These are phyloP conservation scores for Darwinula stevensoni DNA, from an alignment of 2,888 invertebrate species.

Conservation along the genomic window DNA sequence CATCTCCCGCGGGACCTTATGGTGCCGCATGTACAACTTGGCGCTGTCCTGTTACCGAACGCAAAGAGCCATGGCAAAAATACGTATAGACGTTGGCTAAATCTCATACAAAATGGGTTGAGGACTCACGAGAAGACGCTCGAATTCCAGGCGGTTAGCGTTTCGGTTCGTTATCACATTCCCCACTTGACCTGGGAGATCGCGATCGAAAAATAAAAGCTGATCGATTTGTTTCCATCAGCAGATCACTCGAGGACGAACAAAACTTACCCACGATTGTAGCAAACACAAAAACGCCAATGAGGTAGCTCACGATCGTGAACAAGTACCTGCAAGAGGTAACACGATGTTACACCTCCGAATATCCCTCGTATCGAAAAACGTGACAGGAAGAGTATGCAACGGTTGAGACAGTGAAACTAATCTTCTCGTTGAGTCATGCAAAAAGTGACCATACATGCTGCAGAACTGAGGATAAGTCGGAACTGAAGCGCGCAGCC, in stretches of 20 bases:
- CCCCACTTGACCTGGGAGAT: slow-evolving; percentile 60
- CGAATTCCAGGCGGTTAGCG: slow-evolving; percentile 80
- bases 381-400: too few species aligned
- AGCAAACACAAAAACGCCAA: slow-evolving; percentile 90
- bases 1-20: slow-evolving; percentile 86
- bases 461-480: too few species aligned
- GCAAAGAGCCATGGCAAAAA: neutral
- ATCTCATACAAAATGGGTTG: neutral
- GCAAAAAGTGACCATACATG: neutral
- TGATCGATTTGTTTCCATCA: neutral
- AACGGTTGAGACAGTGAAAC: neutral
- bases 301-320: slow-evolving; percentile 84
- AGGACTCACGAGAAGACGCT: slow-evolving; percentile 38
- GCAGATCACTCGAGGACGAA: too few species aligned
- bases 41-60: slow-evolving; percentile 41
- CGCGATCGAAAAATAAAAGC: slow-evolving; percentile 8
- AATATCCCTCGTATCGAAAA: too few species aligned
- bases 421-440: slow-evolving; percentile 1
- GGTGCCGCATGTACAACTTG: slow-evolving; percentile 88
- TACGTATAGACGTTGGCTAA: neutral
- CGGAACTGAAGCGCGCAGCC: too few species aligned
- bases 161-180: slow-evolving; percentile 92
- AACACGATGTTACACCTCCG: too few species aligned
- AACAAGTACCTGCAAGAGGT: slow-evolving; percentile 53
- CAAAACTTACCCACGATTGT: slow-evolving; percentile 56